These are phyloP conservation scores for Apamea anceps DNA, from an alignment of 2,888 invertebrate genomes.

Conservation along the genomic window DNA sequence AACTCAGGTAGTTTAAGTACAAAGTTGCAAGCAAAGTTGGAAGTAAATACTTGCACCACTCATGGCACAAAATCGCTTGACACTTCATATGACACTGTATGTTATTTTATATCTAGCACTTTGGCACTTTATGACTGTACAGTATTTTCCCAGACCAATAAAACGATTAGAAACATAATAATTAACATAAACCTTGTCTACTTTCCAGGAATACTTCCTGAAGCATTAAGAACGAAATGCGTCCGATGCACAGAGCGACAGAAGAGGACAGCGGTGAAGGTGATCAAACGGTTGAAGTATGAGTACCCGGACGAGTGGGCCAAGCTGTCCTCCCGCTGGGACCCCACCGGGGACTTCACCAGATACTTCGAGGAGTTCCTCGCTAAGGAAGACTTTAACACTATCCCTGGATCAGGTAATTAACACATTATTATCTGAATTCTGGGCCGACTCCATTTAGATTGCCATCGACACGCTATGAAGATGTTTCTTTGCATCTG, in stretches of 20 bases:
- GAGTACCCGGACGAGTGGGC: conserved; percentile 93
- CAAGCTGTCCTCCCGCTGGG: conserved; percentile 92
- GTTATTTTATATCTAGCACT: not conserved
- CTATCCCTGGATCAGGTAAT: conserved; percentile 81
- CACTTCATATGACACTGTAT: not conserved
- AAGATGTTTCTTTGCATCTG: not conserved
- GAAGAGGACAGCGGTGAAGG: conserved; percentile 92
- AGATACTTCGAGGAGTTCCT: conserved; percentile 86
- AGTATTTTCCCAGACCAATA: not conserved
- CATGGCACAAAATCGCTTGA: not conserved
- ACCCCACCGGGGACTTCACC: conserved; percentile 92
- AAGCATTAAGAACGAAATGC: conserved; percentile 92
- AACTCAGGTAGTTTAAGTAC: not conserved
- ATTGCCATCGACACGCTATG: not conserved
- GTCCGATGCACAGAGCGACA: conserved; percentile 92
- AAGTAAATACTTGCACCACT: not conserved
- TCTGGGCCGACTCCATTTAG: not conserved
- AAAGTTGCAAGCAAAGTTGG: not conserved
- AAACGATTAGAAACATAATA: not conserved
- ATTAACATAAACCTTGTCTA: conserved; percentile 25
- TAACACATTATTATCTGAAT: not conserved
- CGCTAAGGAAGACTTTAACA: conserved; percentile 83
- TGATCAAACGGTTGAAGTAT: conserved; percentile 91
- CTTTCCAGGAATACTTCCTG: conserved; percentile 92
- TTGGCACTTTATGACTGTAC: not conserved